Percentiles rank a stretch among this genome's conserved stretches.
Conservation (phyloP, 2,797 vertebrate genomes). For the Aphelocoma californica region DNA sequence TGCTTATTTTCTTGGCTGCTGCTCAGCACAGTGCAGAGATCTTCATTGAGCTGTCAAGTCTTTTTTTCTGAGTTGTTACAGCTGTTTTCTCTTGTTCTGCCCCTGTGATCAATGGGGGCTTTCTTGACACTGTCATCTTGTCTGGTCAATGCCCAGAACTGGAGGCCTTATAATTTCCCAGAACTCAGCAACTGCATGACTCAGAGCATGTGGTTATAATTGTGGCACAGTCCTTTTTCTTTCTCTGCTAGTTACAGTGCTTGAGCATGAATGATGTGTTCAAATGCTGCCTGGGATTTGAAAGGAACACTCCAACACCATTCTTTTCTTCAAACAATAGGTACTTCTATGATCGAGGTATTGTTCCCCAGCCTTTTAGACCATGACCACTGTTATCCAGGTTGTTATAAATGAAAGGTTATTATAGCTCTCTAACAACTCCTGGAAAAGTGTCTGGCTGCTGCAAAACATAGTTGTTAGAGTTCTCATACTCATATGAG, state of each 20-base stretch:
- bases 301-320: conserved; percentile 50
- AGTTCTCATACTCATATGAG: background rate
- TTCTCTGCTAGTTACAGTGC: conserved; percentile 42
- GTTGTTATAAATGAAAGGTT: conserved; percentile 55
- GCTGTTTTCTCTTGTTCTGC: conserved; percentile 67
- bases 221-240: conserved; percentile 59
- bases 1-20: background rate
- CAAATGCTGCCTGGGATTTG: conserved; percentile 60
- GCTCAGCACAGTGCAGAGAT: background rate
- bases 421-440: conserved; percentile 43
- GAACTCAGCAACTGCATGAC: conserved; percentile 46
- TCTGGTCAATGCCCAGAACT: conserved; percentile 63
- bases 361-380: conserved; percentile 23
- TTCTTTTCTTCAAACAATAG: conserved; percentile 65
- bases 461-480: background rate
- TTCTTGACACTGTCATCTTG: conserved; percentile 64
- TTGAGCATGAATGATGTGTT: conserved; percentile 44
- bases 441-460: conserved; percentile 21
- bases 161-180: conserved; percentile 63
- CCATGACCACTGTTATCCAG: conserved; percentile 24
- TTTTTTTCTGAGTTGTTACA: conserved; percentile 56
- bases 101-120: conserved; percentile 52
- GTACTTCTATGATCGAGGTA: conserved; percentile 36
- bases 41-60: conserved; percentile 59
- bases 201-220: conserved; percentile 66